Evolutionary conservation across 1,140 invertebrate species (phyloP).

Genomic region (Bombus sibiricus): DNA sequence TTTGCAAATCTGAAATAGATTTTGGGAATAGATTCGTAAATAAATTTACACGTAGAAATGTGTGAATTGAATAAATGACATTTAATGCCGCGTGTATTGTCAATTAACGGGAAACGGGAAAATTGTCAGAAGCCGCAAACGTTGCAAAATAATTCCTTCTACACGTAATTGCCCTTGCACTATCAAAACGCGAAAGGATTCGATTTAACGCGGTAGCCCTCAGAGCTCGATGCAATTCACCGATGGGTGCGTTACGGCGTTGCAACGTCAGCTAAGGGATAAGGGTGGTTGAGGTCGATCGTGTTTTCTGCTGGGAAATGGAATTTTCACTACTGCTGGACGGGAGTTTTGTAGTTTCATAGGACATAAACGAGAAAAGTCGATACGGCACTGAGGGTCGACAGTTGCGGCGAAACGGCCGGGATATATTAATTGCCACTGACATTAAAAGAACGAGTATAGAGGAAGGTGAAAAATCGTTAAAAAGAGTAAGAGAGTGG

Average conservation of each 20-base stretch:
- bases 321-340: constrained; percentile 56
- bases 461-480: background rate
- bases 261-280: constrained; percentile 47
- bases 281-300: constrained; percentile 18
- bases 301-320: constrained; percentile 59
- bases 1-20: too few species aligned
- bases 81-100: background rate
- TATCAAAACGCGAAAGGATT: constrained; percentile 38
- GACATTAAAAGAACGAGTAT: constrained; percentile 28
- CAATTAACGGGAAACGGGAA: background rate
- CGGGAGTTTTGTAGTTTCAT: constrained; percentile 62
- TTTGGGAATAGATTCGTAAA: background rate
- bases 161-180: constrained; percentile 12
- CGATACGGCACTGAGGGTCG: constrained; percentile 56
- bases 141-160: constrained; percentile 2
- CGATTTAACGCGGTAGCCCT: constrained; percentile 52
- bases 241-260: constrained; percentile 41
- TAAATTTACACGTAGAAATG: background rate
- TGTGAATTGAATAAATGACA: background rate
- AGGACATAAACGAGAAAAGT: constrained; percentile 65
- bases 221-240: constrained; percentile 36
- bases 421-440: constrained; percentile 61
- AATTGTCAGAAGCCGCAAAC: constrained; percentile 2
- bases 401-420: constrained; percentile 55
- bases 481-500: constrained; percentile 24